A percentile compares a stretch with the other conserved stretches of the same genome.
Conservation (phyloP, 2,888 invertebrate genomes). For the Leptopilina drosophilae region DNA sequence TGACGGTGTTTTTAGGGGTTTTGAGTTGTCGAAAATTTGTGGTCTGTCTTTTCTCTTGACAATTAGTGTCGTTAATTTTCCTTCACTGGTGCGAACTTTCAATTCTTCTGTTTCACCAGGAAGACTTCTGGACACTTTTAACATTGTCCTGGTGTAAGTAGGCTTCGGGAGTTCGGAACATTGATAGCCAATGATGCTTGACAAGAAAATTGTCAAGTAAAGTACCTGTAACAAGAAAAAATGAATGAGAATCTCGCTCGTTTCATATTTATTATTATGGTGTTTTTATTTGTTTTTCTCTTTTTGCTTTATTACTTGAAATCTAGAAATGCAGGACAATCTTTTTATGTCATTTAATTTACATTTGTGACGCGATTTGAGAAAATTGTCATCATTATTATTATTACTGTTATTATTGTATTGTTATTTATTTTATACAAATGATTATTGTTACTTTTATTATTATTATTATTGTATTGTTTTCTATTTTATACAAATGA, state of each 20-base stretch:
- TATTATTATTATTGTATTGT: too few species aligned
- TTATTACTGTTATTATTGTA: too few species aligned
- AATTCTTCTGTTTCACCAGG: conserved; percentile 88
- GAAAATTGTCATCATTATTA: too few species aligned
- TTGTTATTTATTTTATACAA: too few species aligned
- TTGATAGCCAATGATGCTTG: conserved; percentile 39
- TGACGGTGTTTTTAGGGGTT: background rate
- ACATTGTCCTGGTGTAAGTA: conserved; percentile 84
- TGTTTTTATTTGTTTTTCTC: conserved; percentile 7
- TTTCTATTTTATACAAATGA: too few species aligned
- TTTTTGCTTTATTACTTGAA: background rate
- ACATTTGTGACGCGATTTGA: too few species aligned
- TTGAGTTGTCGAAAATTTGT: conserved; percentile 32
- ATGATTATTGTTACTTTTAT: too few species aligned
- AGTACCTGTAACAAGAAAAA: conserved; percentile 42
- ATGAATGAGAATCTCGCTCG: background rate
- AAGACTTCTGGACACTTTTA: conserved; percentile 87
- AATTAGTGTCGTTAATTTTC: conserved; percentile 87
- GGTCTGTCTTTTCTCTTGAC: conserved; percentile 83
- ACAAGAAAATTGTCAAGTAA: conserved; percentile 45
- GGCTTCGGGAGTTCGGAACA: conserved; percentile 75
- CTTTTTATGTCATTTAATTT: too few species aligned
- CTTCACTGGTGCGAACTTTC: conserved; percentile 86
- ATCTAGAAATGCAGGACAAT: too few species aligned
- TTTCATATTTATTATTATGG: conserved; percentile 2